phyloP scores from a whole-genome alignment of 2,797 vertebrate genomes.

The Ctenopoma kingsleyae region DNA sequence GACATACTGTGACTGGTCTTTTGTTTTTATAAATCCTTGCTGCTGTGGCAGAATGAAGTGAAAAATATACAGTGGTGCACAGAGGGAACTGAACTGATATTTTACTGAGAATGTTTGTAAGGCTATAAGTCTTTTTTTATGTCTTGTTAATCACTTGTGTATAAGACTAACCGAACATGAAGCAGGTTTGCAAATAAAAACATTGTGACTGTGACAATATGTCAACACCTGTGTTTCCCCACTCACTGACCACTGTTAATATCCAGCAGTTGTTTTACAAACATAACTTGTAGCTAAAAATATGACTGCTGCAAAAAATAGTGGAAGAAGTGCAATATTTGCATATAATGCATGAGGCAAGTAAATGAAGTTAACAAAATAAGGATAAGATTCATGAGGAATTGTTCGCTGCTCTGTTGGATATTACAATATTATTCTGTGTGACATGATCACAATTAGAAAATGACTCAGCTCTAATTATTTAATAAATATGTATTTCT shows the following conservation, averaged over 20 bases:
- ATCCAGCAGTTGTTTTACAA: neutral
- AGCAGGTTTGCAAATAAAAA: too few species aligned
- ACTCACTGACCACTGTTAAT: neutral
- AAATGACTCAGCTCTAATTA: slow-evolving; percentile 3
- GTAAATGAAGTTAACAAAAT: neutral
- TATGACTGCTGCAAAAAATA: neutral
- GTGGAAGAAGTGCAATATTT: neutral
- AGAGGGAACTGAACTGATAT: too few species aligned
- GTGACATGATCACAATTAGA: neutral
- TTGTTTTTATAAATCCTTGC: slow-evolving; percentile 25
- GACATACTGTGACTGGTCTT: neutral
- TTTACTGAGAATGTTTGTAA: neutral
- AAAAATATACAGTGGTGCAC: neutral
- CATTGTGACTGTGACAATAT: too few species aligned
- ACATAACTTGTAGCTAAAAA: neutral
- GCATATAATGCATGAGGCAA: neutral
- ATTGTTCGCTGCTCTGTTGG: neutral
- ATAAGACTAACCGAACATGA: too few species aligned
- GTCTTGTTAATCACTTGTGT: too few species aligned
- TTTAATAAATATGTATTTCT: slow-evolving; percentile 15
- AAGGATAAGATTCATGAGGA: too few species aligned
- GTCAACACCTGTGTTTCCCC: too few species aligned
- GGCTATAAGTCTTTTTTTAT: too few species aligned
- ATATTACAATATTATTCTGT: neutral
- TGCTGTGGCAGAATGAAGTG: slow-evolving; percentile 1